Evolutionary conservation across 2,113 vertebrate species (phyloP).

Genomic region (Sinocyclocheilus grahami): DNA sequence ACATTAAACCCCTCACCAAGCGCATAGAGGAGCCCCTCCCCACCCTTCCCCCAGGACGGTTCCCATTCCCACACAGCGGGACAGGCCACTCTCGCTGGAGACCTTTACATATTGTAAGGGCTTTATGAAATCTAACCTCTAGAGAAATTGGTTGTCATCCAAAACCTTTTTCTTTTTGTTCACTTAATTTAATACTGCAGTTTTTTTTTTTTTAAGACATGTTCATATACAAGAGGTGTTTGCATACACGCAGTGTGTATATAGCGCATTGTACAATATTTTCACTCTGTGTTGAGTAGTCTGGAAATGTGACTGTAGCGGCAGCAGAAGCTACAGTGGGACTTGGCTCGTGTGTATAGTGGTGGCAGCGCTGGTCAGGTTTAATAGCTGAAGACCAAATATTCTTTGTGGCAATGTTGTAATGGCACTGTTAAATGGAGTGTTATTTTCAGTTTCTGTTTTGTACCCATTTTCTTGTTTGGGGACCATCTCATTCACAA

Average conservation of each 20-base stretch:
- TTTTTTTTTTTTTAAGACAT: slow-evolving; percentile 61
- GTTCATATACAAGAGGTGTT: slow-evolving; percentile 67
- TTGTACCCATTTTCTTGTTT: background rate
- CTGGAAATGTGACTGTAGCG: slow-evolving; percentile 48
- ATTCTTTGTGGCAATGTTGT: slow-evolving; percentile 59
- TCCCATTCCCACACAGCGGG: slow-evolving; percentile 67
- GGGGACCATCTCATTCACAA: slow-evolving; percentile 1
- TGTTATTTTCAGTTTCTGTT: slow-evolving; percentile 4
- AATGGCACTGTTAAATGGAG: slow-evolving; percentile 53
- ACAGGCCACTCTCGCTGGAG: slow-evolving; percentile 76
- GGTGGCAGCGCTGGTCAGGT: slow-evolving; percentile 58
- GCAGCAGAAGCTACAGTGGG: slow-evolving; percentile 51
- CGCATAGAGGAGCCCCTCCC: slow-evolving; percentile 70
- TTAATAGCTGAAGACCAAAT: slow-evolving; percentile 69
- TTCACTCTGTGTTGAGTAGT: slow-evolving; percentile 51
- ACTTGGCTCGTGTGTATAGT: slow-evolving; percentile 46
- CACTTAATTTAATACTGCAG: slow-evolving; percentile 77
- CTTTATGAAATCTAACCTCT: slow-evolving; percentile 79
- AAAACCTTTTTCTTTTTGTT: slow-evolving; percentile 67
- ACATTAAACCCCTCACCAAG: slow-evolving; percentile 89
- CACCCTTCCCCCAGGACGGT: slow-evolving; percentile 58
- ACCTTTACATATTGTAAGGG: slow-evolving; percentile 86
- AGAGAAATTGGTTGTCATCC: slow-evolving; percentile 71
- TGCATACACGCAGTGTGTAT: slow-evolving; percentile 61
- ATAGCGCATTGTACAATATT: slow-evolving; percentile 62